phyloP scores from a whole-genome alignment of 2,113 vertebrate genomes.

The Gopherus flavomarginatus region DNA sequence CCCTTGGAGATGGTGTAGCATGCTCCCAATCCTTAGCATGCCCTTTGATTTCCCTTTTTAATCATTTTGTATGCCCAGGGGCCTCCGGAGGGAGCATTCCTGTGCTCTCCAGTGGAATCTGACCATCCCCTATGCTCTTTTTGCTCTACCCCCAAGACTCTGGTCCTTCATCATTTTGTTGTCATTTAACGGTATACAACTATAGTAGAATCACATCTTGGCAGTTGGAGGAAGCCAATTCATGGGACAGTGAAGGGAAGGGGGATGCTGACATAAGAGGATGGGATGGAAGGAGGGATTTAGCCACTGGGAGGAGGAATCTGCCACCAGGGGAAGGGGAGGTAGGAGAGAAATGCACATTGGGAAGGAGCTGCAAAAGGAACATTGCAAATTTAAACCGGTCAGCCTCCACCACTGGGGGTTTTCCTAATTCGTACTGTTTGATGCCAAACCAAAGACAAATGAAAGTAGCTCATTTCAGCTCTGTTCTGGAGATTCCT shows the following conservation, averaged over 20 bases:
- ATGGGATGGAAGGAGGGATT: accelerated
- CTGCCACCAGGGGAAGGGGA: neutral
- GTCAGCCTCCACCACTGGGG: neutral
- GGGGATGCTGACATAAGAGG: neutral
- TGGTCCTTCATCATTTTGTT: slow-evolving; percentile 13
- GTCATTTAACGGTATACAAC: slow-evolving; percentile 27
- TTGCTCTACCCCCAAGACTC: slow-evolving; percentile 40
- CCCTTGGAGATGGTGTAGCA: neutral
- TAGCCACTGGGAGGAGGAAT: neutral
- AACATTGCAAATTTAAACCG: neutral
- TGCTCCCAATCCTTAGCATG: slow-evolving; percentile 35
- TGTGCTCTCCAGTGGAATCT: neutral
- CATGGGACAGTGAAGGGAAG: neutral
- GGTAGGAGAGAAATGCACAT: accelerated
- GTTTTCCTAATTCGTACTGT: neutral
- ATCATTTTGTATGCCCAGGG: neutral
- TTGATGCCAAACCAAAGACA: neutral
- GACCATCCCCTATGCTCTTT: neutral
- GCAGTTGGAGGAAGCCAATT: neutral
- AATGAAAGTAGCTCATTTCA: neutral
- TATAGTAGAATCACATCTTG: neutral
- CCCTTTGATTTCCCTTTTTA: slow-evolving; percentile 29
- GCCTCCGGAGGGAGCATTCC: neutral
- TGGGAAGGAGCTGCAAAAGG: neutral
- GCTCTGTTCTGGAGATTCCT: neutral